Conservation (phyloP, 2,888 invertebrate genomes). For the Dolomedes plantarius region DNA sequence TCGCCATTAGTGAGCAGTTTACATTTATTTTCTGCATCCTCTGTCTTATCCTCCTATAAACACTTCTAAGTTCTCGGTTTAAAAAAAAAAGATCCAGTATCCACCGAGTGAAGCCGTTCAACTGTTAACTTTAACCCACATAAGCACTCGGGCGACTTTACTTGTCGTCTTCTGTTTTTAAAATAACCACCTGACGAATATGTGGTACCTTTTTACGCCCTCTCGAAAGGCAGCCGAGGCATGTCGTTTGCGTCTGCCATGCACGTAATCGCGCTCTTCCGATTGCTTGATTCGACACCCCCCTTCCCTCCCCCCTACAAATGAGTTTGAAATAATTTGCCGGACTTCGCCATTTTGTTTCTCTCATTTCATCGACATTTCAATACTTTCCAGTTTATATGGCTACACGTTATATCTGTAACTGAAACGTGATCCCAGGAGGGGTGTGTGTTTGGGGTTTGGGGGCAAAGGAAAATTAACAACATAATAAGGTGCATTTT, state of each 20-base stretch:
- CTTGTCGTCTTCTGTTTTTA: neutral
- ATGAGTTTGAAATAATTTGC: neutral
- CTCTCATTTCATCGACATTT: no score
- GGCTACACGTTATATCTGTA: no score
- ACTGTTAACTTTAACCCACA: slow-evolving; percentile 55
- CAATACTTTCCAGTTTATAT: no score
- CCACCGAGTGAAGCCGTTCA: slow-evolving; percentile 31
- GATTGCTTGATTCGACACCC: neutral
- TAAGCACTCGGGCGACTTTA: neutral
- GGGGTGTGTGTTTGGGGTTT: no score
- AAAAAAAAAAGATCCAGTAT: neutral
- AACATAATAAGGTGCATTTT: no score
- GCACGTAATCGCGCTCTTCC: slow-evolving; percentile 23
- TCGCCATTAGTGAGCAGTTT: no score
- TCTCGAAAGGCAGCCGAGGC: neutral
- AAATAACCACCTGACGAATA: neutral
- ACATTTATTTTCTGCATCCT: no score
- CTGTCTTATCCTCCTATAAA: neutral
- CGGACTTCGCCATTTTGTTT: neutral
- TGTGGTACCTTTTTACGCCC: neutral
- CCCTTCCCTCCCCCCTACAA: no score
- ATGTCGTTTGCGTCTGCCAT: neutral
- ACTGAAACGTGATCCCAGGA: no score
- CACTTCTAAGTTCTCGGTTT: neutral
- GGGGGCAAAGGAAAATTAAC: no score